These are phyloP conservation scores for Acridotheres tristis DNA, from an alignment of 2,797 vertebrate species.

Conservation along the genomic window DNA sequence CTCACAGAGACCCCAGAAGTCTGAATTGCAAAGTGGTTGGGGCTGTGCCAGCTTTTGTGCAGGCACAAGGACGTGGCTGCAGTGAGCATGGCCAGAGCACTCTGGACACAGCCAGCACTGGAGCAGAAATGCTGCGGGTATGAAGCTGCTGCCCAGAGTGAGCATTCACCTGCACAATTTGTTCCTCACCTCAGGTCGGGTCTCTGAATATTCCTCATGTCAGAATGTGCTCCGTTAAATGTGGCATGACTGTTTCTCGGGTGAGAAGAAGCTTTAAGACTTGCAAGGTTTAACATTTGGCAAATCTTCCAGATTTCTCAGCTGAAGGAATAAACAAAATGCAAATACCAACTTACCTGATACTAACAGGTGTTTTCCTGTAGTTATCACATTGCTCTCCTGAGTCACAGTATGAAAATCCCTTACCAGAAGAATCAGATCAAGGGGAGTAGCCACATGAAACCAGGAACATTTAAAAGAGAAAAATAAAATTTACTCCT, in stretches of 20 bases:
- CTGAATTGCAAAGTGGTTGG: background rate
- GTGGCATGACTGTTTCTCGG: background rate
- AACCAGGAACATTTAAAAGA: background rate
- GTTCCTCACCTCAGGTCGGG: background rate
- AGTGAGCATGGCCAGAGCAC: background rate
- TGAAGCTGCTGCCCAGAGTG: background rate
- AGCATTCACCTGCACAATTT: background rate
- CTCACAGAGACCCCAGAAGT: background rate
- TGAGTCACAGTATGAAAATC: constrained; percentile 7
- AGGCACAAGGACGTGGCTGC: background rate
- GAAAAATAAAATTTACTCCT: background rate
- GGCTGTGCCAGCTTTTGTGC: background rate
- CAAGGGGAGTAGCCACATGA: background rate
- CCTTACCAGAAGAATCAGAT: background rate
- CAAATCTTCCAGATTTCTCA: background rate
- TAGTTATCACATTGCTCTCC: background rate
- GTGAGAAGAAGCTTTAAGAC: background rate
- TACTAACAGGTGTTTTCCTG: background rate
- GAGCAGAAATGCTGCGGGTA: no score
- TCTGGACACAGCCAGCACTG: rapidly evolving
- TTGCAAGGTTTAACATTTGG: background rate
- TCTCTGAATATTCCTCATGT: background rate
- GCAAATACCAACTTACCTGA: background rate
- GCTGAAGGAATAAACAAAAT: background rate
- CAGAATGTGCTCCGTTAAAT: background rate